phyloP scores from a whole-genome alignment of 2,888 invertebrate species.

The Ochropleura plecta region DNA sequence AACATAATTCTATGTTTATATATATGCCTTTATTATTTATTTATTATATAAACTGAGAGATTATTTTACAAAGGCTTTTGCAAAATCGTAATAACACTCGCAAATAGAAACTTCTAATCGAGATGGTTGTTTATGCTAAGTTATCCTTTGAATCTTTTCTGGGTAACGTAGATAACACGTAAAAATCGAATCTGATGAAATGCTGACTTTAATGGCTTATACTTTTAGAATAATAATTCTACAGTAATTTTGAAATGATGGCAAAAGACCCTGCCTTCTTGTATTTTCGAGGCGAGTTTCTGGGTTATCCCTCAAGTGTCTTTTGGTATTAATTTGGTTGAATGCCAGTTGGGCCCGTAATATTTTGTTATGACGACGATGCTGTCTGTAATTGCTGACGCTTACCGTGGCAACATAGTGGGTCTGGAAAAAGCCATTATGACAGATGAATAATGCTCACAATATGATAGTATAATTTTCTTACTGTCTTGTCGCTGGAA shows the following conservation, averaged over 20 bases:
- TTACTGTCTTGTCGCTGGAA: conserved; percentile 51
- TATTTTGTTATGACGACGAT: not conserved
- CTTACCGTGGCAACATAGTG: not conserved
- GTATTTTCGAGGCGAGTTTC: not conserved
- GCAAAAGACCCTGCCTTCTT: not conserved
- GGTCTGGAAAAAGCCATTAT: conserved; percentile 17
- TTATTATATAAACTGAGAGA: too few relatives aligned
- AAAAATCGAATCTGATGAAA: conserved; percentile 9
- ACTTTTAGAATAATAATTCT: not conserved
- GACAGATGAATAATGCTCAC: not conserved
- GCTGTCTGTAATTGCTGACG: not conserved
- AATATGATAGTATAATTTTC: not conserved
- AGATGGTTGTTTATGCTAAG: conserved; percentile 36
- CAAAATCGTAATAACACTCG: conserved; percentile 10
- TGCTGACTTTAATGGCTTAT: not conserved
- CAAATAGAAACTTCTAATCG: conserved; percentile 35
- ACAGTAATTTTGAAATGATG: not conserved
- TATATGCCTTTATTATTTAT: not conserved
- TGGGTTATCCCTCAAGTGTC: not conserved
- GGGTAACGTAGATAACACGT: not conserved
- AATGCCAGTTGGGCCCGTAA: not conserved
- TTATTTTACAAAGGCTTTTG: not conserved
- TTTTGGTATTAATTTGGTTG: not conserved
- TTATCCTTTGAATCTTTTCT: not conserved
- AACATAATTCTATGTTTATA: not conserved